phyloP scores from a whole-genome alignment of 2,797 vertebrate species.

The Sebastes steindachneri region DNA sequence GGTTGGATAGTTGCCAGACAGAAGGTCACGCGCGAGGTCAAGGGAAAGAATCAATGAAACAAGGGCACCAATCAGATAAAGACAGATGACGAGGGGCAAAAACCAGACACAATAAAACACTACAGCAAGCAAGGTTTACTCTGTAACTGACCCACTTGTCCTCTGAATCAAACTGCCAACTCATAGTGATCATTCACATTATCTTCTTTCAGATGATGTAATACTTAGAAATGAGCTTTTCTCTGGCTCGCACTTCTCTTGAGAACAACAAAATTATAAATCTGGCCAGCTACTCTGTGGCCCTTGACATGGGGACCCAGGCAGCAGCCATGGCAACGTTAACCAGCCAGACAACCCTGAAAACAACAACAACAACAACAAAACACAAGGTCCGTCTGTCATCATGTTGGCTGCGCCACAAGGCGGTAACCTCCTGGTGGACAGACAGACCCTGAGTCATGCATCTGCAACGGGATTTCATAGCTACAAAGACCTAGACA shows the following conservation, averaged over 20 bases:
- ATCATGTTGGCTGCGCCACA: conserved; percentile 45
- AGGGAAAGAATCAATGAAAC: conserved; percentile 12
- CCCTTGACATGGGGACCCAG: conserved; percentile 64
- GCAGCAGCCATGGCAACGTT: conserved; percentile 59
- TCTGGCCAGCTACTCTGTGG: conserved; percentile 19
- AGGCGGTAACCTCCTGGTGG: conserved; percentile 38
- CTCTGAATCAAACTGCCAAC: not conserved
- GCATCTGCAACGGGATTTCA: not conserved
- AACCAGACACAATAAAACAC: not conserved
- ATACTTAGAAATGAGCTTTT: not conserved
- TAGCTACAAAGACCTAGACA: not conserved
- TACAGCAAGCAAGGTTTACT: not conserved
- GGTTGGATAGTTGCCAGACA: not conserved
- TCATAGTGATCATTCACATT: not conserved
- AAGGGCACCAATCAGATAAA: not conserved
- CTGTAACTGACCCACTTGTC: not conserved
- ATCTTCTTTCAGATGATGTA: not conserved
- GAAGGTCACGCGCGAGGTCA: not conserved
- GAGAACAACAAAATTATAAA: conserved; percentile 34
- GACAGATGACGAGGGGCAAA: not conserved
- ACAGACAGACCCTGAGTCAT: conserved; percentile 35
- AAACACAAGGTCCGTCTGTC: conserved; percentile 52
- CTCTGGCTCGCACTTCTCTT: not conserved
- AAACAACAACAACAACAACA: conserved; percentile 44
- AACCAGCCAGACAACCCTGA: conserved; percentile 53